Base-by-base conservation (phyloP, 2,888 invertebrate species). In the Cosmorhoe ocellata region DNA sequence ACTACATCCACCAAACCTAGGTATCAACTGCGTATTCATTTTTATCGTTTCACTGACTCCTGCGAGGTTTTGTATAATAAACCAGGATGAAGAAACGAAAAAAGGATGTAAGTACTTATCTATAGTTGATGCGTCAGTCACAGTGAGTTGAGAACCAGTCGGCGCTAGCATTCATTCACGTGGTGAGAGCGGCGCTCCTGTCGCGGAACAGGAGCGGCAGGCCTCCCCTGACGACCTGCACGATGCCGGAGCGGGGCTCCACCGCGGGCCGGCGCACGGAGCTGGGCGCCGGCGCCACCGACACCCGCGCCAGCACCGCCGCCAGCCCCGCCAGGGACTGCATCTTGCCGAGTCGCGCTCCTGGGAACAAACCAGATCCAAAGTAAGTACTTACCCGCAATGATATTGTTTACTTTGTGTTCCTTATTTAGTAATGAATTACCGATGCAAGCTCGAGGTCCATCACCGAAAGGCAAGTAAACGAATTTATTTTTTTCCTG, bases 241-340 rank as follows among this genome's bases (percentile, higher is more conserved):
- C 79, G 45, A 84, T 65, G 51, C 64, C 71, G 10, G 78, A 67
- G n/a, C 48, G 53, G 22, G 84, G 79, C 50, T 76, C 65, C 1
- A 75, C 56, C 13, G 7, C 12, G 7, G 76, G 77, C 6, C 55
- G 56, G 1, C 75, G 65, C 12, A 37, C 49, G 0, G 78, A 66
- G 32, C 46, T 58, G 3, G 73, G 67, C 1, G 81, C 81, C 5
- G 83, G 83, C 11, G 56, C 37, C 54, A 84, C 82, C 1, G 67
- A 61, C 64, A 73, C 80, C 51, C 59, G 67, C 14, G 78, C 60
- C 56, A 84, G 66, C 28, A 84, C 66, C 7, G 84, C 83, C 10
- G 84, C 84, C 51, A 84, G 64, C 0, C 84, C 84, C 3, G 84
- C 83, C 52, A 84, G 51, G 1, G 85, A 85, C 69, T 84, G 85